A percentile compares a stretch with the other conserved stretches of the same genome.
Conservation (phyloP, 2,113 vertebrate genomes). For the Entosphenus tridentatus region DNA sequence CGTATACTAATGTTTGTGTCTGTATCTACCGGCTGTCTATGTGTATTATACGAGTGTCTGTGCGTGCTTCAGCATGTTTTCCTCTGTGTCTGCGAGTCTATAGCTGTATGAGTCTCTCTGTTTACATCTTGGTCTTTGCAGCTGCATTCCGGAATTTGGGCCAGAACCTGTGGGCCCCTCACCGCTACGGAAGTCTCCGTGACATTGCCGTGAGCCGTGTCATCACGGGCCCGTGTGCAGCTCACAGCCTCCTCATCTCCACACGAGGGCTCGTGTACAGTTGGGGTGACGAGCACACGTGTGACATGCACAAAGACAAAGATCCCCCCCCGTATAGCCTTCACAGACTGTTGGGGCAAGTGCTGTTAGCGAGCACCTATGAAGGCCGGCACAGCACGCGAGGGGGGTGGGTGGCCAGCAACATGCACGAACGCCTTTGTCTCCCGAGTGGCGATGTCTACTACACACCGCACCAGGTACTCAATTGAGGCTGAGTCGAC, state of each 20-base stretch:
- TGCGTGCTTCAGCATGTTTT: neutral
- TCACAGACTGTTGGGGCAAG: too few relatives aligned
- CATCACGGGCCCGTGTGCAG: constrained; percentile 56
- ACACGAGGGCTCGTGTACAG: constrained; percentile 75
- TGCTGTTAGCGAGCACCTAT: too few relatives aligned
- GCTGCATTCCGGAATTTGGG: constrained; percentile 72
- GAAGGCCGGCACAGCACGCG: too few relatives aligned
- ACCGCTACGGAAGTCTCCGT: constrained; percentile 59
- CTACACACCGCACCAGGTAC: too few relatives aligned
- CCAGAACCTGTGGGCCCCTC: constrained; percentile 84
- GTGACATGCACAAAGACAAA: too few relatives aligned
- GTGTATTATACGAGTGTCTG: neutral
- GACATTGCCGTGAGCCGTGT: constrained; percentile 53
- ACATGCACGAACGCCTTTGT: neutral
- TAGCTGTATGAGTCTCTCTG: neutral
- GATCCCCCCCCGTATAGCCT: too few relatives aligned
- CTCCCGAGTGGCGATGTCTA: neutral
- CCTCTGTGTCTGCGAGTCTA: neutral
- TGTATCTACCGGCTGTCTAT: neutral
- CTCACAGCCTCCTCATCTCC: constrained; percentile 73
- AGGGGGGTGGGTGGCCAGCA: too few relatives aligned
- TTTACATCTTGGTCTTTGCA: constrained; percentile 14
- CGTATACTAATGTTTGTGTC: neutral
- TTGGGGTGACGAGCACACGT: constrained; percentile 44
- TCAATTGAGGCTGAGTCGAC: too few relatives aligned